Evolutionary conservation across 2,888 invertebrate genomes (phyloP).

Genomic region (Lepeophtheirus nordmannii): DNA sequence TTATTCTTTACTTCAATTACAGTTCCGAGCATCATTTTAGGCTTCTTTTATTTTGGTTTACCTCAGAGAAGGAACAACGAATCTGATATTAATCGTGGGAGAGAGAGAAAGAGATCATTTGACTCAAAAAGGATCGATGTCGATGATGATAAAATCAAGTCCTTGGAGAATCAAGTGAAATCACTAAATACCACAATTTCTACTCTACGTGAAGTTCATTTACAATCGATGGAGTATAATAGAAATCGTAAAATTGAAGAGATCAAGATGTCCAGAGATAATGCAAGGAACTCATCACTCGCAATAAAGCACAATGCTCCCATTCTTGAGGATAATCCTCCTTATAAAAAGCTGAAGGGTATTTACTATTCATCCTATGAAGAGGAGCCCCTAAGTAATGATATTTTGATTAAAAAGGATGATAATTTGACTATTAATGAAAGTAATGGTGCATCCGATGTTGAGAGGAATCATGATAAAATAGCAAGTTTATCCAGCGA

Average conservation of each 20-base stretch:
- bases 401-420: too few species aligned
- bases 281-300: background rate
- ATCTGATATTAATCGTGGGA: background rate
- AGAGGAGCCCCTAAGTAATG: background rate
- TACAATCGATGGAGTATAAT: background rate
- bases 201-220: background rate
- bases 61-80: background rate
- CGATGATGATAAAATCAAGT: background rate
- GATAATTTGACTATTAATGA: too few species aligned
- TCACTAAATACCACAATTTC: background rate
- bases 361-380: background rate
- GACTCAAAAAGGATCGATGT: background rate
- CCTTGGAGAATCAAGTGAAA: background rate
- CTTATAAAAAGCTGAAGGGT: slow-evolving; percentile 4
- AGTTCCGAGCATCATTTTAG: background rate
- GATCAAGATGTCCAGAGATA: background rate
- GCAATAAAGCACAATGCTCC: background rate
- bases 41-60: background rate
- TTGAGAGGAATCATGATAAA: background rate
- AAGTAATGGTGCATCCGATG: background rate
- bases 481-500: background rate
- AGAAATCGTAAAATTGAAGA: background rate
- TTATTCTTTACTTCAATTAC: background rate
- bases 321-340: background rate
- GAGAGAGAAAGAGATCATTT: too few species aligned